Evolutionary conservation across 2,888 invertebrate species (phyloP), one percentile per base, ranked within the genome.

Genomic region (Lumbricus terrestris): DNA sequence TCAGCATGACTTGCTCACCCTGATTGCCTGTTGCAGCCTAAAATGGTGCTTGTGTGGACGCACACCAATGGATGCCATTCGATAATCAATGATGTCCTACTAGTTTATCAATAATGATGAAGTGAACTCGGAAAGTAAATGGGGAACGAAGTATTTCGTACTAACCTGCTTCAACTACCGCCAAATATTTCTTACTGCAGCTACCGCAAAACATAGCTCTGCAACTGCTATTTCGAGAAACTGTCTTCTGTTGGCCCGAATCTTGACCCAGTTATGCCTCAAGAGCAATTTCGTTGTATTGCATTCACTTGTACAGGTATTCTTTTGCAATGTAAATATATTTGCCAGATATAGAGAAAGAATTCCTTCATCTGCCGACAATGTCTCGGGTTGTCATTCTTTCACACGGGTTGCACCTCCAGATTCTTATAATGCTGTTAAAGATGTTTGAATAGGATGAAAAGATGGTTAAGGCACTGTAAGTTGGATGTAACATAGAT

Each of bases 321-420:
- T 85, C 35, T 35, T 85, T 85, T 35, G 34, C 85, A 85, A 35
- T 85, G 85, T 85, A 85, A 85, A 85, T 85, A 85, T 85, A 85
- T 85, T 34, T 85, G 85, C 37, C 37, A 37, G 35, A 34, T 23
- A 85, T 85, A 37, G 85, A 34, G 23, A 35, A 8, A 37, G 85
- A 85, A 37, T 85, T 85, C 37, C 85, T 23, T 69, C 69, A 69
- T 69, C 69, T n/a, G 69, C 69, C 69, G n/a, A n/a, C 29, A n/a
- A n/a, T 69, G 69, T 69, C 69, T 69, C 69, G 69, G 54, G 69
- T 69, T 69, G 69, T 69, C n/a, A 69, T n/a, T 69, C 11, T 8
- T 69, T 13, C 69, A 69, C n/a, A n/a, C 69, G n/a, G 69, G 69
- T 69, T 69, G 69, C n/a, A 69, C 69, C 69, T 69, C 69, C 29